Base-by-base conservation (phyloP, 2,888 invertebrate species). In the Dromius quadrimaculatus region DNA sequence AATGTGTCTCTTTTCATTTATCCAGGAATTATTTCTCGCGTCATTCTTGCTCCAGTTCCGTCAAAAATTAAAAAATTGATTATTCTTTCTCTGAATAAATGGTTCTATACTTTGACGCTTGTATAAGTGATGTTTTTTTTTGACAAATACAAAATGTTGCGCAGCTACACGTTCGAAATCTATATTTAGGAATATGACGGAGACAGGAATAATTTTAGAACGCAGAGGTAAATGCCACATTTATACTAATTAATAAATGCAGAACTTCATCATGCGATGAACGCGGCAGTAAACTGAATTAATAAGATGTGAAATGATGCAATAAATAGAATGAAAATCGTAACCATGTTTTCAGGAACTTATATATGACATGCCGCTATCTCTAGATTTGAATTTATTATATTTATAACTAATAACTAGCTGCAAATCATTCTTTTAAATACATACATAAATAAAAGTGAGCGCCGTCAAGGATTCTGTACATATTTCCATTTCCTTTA, bases 41-140 rank as follows among this genome's bases (percentile, higher is more conserved):
- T 43, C 64, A 50, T 9, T 15, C 19, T 11, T 65, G 65, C 9
- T 22, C 65, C 38, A 65, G 19, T 50, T 47, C 36, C 65, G 64
- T 65, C 64, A 65, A 65, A 65, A 34, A 36, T 65, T 47, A 54
- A 65, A 64, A 65, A 65, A 47, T 36, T 28, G 57, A 50, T 50
- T 65, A 20, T 22, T 13, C 38, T 22, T 54, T 50, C 34, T 36
- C 13, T 36, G 65, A 65, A 38, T 65, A n/a, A 65, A 65, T 65
- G 65, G 50, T 41, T 13, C 57, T 34, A 62, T 20, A 41, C 23
- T 23, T 41, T 62, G 41, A 62, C 13, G 62, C 41, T 41, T 13
- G 34, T 23, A 20, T 17, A 41, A 38, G 23, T 47, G 47, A 47
- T 47, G 47, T 47, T 47, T 47, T 47, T n/a, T n/a, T 6, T 1